Evolutionary conservation across 2,113 vertebrate genomes (phyloP).

Genomic region (Aptenodytes patagonicus): DNA sequence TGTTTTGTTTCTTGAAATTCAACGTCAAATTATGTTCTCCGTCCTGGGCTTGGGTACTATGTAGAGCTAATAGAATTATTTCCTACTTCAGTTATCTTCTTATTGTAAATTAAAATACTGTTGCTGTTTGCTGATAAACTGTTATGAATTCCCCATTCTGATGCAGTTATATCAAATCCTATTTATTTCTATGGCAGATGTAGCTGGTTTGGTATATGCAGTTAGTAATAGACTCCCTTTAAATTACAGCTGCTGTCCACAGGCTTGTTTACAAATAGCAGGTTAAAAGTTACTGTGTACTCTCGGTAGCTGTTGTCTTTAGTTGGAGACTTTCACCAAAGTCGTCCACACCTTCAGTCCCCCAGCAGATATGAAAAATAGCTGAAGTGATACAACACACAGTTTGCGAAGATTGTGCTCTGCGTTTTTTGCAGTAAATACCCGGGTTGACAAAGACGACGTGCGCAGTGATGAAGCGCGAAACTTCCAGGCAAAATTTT

Average conservation of each 20-base stretch:
- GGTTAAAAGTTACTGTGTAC: neutral
- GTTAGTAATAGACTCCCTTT: neutral
- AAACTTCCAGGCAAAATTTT: conserved; percentile 11
- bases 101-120: neutral
- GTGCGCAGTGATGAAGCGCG: neutral
- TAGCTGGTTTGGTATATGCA: neutral
- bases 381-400: neutral
- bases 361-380: neutral
- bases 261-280: neutral
- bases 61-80: neutral
- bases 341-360: neutral
- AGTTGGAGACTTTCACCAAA: neutral
- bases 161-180: neutral
- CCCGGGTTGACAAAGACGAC: neutral
- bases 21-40: neutral
- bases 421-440: neutral
- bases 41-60: neutral
- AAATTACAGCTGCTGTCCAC: neutral
- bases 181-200: neutral
- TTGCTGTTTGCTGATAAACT: neutral
- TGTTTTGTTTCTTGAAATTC: conserved; percentile 21
- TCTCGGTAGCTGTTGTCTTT: neutral
- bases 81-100: neutral
- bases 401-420: neutral
- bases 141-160: neutral